Conservation (phyloP, 2,797 vertebrate species). For the Ficedula albicollis region DNA sequence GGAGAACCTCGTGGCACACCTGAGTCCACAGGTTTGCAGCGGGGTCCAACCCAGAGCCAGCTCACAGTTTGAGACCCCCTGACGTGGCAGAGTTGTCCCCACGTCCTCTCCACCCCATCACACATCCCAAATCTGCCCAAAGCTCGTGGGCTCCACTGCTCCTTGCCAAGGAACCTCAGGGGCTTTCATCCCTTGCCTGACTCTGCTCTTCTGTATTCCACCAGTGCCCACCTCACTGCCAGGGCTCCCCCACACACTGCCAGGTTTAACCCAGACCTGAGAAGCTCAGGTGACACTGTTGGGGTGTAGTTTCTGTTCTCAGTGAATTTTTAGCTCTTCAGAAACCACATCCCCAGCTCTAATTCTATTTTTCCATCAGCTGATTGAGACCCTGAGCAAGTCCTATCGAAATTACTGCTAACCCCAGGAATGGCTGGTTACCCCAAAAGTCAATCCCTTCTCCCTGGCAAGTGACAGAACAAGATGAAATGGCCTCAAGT, state of each 20-base stretch:
- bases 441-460: neutral
- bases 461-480: neutral
- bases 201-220: neutral
- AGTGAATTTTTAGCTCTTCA: neutral
- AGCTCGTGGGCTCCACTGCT: neutral
- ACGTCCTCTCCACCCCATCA: neutral
- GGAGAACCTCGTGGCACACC: neutral
- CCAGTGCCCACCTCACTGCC: neutral
- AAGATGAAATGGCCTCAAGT: neutral
- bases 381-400: neutral
- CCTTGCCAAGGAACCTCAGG: neutral
- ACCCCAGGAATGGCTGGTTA: neutral
- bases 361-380: neutral
- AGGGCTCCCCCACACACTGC: neutral
- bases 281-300: neutral
- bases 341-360: neutral
- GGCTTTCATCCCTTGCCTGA: neutral
- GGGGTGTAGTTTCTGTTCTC: neutral
- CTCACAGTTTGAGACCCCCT: neutral
- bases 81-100: neutral
- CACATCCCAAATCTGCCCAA: neutral
- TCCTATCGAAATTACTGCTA: neutral
- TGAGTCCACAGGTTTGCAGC: neutral
- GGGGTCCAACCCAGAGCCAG: neutral
- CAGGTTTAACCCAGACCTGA: neutral